Conservation (phyloP, 2,888 invertebrate genomes). For the Mechanitis messenoides region DNA sequence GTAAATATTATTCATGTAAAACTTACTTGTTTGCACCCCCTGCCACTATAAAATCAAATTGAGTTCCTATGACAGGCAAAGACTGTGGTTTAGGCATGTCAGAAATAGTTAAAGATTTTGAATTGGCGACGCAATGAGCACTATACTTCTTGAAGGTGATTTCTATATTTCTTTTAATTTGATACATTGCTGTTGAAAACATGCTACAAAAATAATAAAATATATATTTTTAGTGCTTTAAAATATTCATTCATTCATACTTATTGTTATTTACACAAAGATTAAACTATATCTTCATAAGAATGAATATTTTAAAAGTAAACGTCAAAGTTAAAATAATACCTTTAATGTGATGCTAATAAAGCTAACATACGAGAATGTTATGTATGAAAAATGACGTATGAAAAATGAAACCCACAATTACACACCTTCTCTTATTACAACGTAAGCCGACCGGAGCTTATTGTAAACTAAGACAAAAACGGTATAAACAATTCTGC, state of each 20-base stretch:
- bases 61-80: conserved; percentile 74
- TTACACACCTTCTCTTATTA: conserved; percentile 15
- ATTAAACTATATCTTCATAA: no score
- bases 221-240: no score
- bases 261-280: no score
- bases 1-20: neutral
- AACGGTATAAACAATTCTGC: conserved; percentile 7
- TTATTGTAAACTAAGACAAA: conserved; percentile 38
- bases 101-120: conserved; percentile 36
- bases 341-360: no score
- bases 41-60: conserved; percentile 60
- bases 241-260: no score
- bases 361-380: no score
- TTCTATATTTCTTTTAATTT: neutral
- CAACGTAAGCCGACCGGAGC: conserved; percentile 25
- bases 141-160: no score
- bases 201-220: no score
- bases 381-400: no score
- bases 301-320: no score
- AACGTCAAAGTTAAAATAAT: no score
- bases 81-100: conserved; percentile 71
- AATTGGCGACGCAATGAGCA: no score
- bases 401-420: neutral
- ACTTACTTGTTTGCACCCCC: conserved; percentile 59
- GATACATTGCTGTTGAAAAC: neutral